A percentile compares a stretch with the other conserved stretches of the same genome.
Conservation (phyloP, 2,113 vertebrate genomes). For the Apaloderma vittatum region DNA sequence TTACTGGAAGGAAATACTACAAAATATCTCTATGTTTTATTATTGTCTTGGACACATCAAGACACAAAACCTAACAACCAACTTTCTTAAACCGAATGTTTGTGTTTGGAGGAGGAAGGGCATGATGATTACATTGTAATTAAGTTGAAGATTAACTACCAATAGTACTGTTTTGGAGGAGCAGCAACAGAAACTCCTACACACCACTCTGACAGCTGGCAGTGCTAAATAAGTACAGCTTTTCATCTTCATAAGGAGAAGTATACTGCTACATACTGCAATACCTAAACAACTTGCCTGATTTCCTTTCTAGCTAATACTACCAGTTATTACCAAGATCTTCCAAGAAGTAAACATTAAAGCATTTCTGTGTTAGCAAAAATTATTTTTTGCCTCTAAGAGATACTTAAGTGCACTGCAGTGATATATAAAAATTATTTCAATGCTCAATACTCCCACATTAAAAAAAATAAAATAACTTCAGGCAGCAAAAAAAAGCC, state of each 20-base stretch:
- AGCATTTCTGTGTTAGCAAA: not conserved
- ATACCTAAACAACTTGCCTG: not conserved
- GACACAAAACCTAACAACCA: not conserved
- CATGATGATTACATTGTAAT: constrained; percentile 17
- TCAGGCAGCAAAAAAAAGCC: not conserved
- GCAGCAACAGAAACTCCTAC: constrained; percentile 40
- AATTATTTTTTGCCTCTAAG: not conserved
- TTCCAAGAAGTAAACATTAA: not conserved
- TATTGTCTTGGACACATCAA: not conserved
- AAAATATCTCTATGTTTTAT: not conserved
- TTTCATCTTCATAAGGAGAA: constrained; percentile 23
- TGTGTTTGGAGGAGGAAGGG: constrained; percentile 10
- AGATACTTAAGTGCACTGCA: not conserved
- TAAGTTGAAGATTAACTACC: constrained; percentile 51
- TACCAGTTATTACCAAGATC: not conserved
- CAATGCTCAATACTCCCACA: not conserved
- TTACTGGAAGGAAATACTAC: not conserved
- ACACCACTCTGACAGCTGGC: not conserved
- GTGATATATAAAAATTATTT: not conserved
- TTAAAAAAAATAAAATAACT: not conserved
- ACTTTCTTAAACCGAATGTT: not conserved
- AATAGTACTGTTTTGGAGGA: constrained; percentile 15
- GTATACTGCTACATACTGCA: not conserved
- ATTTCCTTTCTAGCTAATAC: not conserved
- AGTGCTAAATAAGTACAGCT: not conserved